These are phyloP conservation scores for Galerucella calmariensis DNA, from an alignment of 2,888 invertebrate species.

Conservation along the genomic window DNA sequence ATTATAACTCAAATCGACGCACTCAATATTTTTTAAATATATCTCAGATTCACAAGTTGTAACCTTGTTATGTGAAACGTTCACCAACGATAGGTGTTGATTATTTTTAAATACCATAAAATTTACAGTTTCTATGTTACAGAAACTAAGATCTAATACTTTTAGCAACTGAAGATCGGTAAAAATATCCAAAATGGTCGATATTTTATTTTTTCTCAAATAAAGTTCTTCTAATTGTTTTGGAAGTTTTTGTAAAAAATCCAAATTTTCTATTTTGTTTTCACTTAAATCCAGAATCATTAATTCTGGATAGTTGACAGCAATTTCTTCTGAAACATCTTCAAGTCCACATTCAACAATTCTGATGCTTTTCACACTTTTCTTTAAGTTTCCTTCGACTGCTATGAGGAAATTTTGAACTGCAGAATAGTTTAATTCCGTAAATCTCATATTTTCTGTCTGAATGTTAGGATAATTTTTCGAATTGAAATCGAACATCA, in stretches of 20 bases:
- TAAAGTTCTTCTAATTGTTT: slow-evolving; percentile 26
- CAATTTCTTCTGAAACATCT: slow-evolving; percentile 24
- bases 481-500: slow-evolving; percentile 29
- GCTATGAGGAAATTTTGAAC: slow-evolving; percentile 10
- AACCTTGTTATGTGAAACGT: slow-evolving; percentile 39
- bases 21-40: slow-evolving; percentile 41
- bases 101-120: slow-evolving; percentile 40
- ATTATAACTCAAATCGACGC: slow-evolving; percentile 42
- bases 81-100: slow-evolving; percentile 29
- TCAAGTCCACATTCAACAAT: slow-evolving; percentile 24
- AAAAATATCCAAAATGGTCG: slow-evolving; percentile 23
- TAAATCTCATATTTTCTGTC: background rate
- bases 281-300: slow-evolving; percentile 32
- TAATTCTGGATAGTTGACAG: slow-evolving; percentile 20
- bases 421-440: background rate
- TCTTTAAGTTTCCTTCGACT: slow-evolving; percentile 18
- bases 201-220: slow-evolving; percentile 32
- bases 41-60: slow-evolving; percentile 30
- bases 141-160: slow-evolving; percentile 34
- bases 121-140: slow-evolving; percentile 25
- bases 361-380: slow-evolving; percentile 18
- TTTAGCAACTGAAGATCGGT: slow-evolving; percentile 20
- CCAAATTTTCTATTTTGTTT: slow-evolving; percentile 29
- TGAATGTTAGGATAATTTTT: background rate
- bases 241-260: slow-evolving; percentile 29